Conservation (phyloP, 2,888 invertebrate genomes). For the Onchidella celtica region DNA sequence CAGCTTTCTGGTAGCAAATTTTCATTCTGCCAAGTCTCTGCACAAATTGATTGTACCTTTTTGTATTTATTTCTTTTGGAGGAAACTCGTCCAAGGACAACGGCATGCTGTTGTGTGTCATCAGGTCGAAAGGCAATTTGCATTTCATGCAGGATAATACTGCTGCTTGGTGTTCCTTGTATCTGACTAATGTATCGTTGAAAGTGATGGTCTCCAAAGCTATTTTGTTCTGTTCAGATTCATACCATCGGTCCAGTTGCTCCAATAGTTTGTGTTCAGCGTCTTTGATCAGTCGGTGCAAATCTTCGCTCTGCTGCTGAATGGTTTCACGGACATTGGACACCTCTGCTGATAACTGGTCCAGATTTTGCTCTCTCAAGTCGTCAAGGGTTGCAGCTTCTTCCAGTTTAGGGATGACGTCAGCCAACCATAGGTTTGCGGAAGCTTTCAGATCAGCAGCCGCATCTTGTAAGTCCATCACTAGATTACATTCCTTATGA, state of each 20-base stretch:
- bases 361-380: slow-evolving; percentile 1
- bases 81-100: too few species aligned
- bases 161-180: not conserved
- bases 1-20: too few species aligned
- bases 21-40: too few species aligned
- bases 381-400: not conserved
- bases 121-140: too few species aligned
- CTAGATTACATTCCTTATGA: slow-evolving; percentile 41
- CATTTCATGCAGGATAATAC: too few species aligned
- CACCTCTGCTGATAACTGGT: not conserved
- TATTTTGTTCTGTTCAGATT: not conserved
- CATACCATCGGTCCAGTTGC: not conserved
- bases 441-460: slow-evolving; percentile 42
- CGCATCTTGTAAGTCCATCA: slow-evolving; percentile 44
- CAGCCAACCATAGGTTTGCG: not conserved
- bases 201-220: not conserved
- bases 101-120: too few species aligned
- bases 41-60: too few species aligned
- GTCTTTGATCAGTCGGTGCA: not conserved
- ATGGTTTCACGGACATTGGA: not conserved
- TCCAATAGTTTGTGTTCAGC: not conserved
- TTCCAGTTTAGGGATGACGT: slow-evolving; percentile 12
- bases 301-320: not conserved
- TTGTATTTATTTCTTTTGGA: too few species aligned
- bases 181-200: not conserved